These are phyloP conservation scores for Siphonodentalium dalli DNA, from an alignment of 2,888 invertebrate genomes.

Conservation along the genomic window DNA sequence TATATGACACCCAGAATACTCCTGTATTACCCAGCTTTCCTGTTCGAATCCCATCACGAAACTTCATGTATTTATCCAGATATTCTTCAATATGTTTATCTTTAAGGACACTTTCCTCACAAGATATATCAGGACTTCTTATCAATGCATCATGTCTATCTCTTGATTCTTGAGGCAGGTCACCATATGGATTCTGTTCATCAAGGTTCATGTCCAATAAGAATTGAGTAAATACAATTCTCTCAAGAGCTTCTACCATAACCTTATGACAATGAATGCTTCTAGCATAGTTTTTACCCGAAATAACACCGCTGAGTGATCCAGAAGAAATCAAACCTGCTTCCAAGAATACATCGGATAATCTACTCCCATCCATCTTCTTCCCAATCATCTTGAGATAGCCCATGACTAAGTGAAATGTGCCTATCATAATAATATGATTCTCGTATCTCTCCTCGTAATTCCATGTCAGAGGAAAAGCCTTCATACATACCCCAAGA, in stretches of 20 bases:
- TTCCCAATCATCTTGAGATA: constrained; percentile 23
- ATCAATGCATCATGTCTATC: too few relatives aligned
- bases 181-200: too few relatives aligned
- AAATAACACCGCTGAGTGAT: constrained; percentile 22
- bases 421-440: constrained; percentile 28
- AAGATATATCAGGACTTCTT: too few relatives aligned
- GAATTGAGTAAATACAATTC: too few relatives aligned
- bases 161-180: too few relatives aligned
- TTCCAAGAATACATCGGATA: constrained; percentile 24
- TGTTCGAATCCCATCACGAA: too few relatives aligned
- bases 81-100: too few relatives aligned
- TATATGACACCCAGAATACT: constrained; percentile 8
- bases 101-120: too few relatives aligned
- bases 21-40: too few relatives aligned
- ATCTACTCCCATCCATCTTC: constrained; percentile 26
- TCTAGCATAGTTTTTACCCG: constrained; percentile 22
- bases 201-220: too few relatives aligned
- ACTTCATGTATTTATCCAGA: too few relatives aligned
- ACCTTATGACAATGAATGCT: constrained; percentile 24
- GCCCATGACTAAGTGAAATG: constrained; percentile 23
- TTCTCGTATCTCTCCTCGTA: constrained; percentile 14
- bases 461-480: constrained; percentile 29
- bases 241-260: constrained; percentile 20
- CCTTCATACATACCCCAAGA: constrained; percentile 34
- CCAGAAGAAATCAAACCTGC: constrained; percentile 21